Conservation (phyloP, 2,888 invertebrate genomes). For the Oscheius sp. region DNA sequence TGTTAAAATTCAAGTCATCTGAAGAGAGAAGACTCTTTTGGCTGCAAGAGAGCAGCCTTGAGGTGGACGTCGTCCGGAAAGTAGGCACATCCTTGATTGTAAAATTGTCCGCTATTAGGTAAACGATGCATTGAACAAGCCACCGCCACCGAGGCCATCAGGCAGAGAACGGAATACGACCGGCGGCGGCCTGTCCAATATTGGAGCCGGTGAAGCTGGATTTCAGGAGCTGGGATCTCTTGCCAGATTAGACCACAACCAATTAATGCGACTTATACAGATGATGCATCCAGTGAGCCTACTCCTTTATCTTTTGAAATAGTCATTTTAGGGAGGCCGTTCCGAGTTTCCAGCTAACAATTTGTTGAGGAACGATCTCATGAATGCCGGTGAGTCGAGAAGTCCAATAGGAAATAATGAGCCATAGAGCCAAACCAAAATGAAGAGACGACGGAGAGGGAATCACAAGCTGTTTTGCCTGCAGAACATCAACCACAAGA, state of each 20-base stretch:
- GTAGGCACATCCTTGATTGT: slow-evolving; percentile 36
- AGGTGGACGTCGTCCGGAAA: slow-evolving; percentile 81
- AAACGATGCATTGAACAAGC: slow-evolving; percentile 57
- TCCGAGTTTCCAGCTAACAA: too few relatives aligned
- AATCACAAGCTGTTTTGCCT: background rate
- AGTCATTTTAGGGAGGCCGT: too few relatives aligned
- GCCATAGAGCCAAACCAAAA: too few relatives aligned
- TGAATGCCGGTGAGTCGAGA: too few relatives aligned
- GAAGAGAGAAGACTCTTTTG: slow-evolving; percentile 93
- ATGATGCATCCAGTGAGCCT: slow-evolving; percentile 36
- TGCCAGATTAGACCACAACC: slow-evolving; percentile 83
- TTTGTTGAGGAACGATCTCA: too few relatives aligned
- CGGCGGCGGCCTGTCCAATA: slow-evolving; percentile 4
- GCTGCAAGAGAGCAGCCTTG: slow-evolving; percentile 96
- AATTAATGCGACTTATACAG: slow-evolving; percentile 90
- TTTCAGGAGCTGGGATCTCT: slow-evolving; percentile 60
- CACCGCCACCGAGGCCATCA: slow-evolving; percentile 45
- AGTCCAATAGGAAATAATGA: too few relatives aligned
- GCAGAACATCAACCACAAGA: background rate
- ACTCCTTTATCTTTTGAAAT: too few relatives aligned
- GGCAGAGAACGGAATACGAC: slow-evolving; percentile 43
- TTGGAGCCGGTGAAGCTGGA: background rate
- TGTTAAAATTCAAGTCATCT: slow-evolving; percentile 93
- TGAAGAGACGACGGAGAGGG: background rate
- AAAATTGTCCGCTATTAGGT: slow-evolving; percentile 36